phyloP scores from a whole-genome alignment of 2,888 invertebrate genomes.

The Drosophila tanythrix region DNA sequence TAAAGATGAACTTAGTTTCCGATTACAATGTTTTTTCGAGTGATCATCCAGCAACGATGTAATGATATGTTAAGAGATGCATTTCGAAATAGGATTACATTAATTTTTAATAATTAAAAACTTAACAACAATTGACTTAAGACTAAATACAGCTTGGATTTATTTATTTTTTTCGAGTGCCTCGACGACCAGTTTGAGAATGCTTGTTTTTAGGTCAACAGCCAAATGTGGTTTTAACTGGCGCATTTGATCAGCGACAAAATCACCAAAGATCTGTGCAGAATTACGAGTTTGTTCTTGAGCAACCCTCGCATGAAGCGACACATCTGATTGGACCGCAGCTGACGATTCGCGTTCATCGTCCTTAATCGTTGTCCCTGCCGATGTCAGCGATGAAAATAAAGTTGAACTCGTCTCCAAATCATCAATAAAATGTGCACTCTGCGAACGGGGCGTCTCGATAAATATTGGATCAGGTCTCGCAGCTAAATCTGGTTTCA shows the following conservation, averaged over 20 bases:
- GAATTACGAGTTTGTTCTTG: constrained; percentile 24
- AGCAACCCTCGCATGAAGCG: not conserved
- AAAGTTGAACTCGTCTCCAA: constrained; percentile 27
- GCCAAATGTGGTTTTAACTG: constrained; percentile 34
- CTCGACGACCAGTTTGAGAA: constrained; percentile 38
- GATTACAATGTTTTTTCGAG: not conserved
- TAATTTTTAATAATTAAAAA: not conserved
- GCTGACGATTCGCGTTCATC: not conserved
- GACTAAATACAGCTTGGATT: not conserved
- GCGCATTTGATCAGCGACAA: constrained; percentile 47
- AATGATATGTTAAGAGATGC: not conserved
- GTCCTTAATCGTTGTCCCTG: constrained; percentile 4
- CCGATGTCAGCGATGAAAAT: constrained; percentile 5
- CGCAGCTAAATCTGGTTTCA: not conserved
- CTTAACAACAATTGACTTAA: not conserved
- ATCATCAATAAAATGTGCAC: constrained; percentile 24
- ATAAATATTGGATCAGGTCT: constrained; percentile 10
- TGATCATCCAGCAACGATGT: not conserved
- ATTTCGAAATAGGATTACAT: not conserved
- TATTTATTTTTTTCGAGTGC: constrained; percentile 35
- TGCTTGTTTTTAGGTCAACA: constrained; percentile 33
- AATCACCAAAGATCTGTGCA: constrained; percentile 49
- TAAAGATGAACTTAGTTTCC: not conserved
- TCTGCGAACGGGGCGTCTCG: constrained; percentile 2
- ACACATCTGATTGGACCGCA: not conserved